Percentiles rank a stretch among this genome's conserved stretches.
These are phyloP conservation scores for Congeria kusceri DNA, from an alignment of 2,888 invertebrate genomes.

Conservation along the genomic window DNA sequence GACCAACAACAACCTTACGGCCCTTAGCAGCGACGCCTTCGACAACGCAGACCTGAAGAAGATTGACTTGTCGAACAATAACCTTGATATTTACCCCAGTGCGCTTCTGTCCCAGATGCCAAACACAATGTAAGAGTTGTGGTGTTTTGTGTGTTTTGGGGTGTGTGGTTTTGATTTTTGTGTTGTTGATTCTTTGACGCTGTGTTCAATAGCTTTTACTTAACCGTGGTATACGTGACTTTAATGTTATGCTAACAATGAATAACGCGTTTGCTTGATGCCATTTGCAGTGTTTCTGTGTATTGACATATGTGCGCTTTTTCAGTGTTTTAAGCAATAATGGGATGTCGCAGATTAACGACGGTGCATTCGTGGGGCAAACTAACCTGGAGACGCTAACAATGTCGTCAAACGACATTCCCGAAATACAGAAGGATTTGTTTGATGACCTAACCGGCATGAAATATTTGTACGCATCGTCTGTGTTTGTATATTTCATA, in stretches of 20 bases:
- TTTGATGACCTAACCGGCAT: slow-evolving; percentile 59
- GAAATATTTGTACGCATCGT: slow-evolving; percentile 57
- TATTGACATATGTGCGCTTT: not conserved
- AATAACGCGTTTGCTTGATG: no score
- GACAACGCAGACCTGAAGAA: slow-evolving; percentile 55
- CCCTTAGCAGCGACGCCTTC: slow-evolving; percentile 62
- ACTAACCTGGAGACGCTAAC: slow-evolving; percentile 56
- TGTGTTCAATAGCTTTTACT: no score
- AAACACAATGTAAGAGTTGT: slow-evolving; percentile 53
- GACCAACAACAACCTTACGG: slow-evolving; percentile 59
- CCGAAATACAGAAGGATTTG: slow-evolving; percentile 55
- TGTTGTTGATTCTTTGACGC: no score
- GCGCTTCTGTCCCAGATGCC: slow-evolving; percentile 62
- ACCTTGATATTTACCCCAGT: slow-evolving; percentile 62
- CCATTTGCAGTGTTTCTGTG: no score
- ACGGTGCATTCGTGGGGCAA: slow-evolving; percentile 64
- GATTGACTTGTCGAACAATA: slow-evolving; percentile 60
- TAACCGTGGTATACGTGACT: no score
- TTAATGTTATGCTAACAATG: no score
- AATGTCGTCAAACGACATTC: slow-evolving; percentile 61
- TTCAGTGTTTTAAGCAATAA: slow-evolving; percentile 61
- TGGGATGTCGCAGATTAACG: slow-evolving; percentile 53
- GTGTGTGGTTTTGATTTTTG: no score
- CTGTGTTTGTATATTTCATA: no score
- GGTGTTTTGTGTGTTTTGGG: no score